phyloP scores from a whole-genome alignment of 2,113 vertebrate species.

The Passer domesticus region DNA sequence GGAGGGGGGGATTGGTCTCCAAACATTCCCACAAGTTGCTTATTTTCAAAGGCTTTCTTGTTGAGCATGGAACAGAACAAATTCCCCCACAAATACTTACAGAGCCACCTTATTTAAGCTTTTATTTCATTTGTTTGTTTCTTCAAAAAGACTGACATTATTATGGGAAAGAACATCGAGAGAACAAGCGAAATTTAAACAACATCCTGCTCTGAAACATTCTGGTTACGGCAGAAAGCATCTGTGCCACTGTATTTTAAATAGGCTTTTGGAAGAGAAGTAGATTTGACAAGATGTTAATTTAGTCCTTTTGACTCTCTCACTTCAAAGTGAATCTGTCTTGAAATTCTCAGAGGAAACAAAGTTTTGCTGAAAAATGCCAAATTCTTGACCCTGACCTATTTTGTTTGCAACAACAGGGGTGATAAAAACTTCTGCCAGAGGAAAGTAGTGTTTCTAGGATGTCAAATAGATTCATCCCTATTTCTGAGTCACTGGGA shows the following conservation, averaged over 20 bases:
- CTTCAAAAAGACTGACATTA: not conserved
- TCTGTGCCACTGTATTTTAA: conserved; percentile 17
- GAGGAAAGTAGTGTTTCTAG: not conserved
- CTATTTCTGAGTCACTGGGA: not conserved
- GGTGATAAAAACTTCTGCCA: not conserved
- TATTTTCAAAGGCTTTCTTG: not conserved
- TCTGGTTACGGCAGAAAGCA: conserved; percentile 10
- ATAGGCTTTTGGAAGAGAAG: not conserved
- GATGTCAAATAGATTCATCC: not conserved
- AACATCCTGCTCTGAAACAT: conserved; percentile 1
- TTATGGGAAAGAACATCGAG: not conserved
- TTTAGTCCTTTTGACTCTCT: conserved; percentile 11
- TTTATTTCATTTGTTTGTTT: not conserved
- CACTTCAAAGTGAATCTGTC: not conserved
- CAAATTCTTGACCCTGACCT: conserved; percentile 9
- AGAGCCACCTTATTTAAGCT: not conserved
- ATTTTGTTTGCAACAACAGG: not conserved
- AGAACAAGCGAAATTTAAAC: conserved; percentile 1
- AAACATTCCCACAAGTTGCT: not conserved
- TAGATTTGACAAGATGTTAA: not conserved
- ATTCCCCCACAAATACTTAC: not conserved
- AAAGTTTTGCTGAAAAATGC: conserved; percentile 7
- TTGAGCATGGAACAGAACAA: not conserved
- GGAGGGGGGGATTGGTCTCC: not conserved
- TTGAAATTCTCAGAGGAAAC: conserved; percentile 10